A percentile compares a stretch with the other conserved stretches of the same genome.
Conservation (phyloP, 2,113 vertebrate genomes). For the Neodon shergylaensis region DNA sequence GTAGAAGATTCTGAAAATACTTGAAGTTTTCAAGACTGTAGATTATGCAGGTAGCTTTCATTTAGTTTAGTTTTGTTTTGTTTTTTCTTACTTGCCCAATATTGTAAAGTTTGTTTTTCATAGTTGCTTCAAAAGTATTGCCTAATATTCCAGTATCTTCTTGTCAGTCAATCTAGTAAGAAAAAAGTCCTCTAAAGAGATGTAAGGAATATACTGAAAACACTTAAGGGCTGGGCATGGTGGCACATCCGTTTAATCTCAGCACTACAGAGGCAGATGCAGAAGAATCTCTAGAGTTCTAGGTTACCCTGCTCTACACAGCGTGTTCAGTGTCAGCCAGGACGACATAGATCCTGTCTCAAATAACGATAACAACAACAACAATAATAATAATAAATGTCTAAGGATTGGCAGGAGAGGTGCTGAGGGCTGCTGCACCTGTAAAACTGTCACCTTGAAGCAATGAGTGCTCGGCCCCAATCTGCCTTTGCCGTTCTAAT, state of each 20-base stretch:
- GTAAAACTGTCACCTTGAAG: neutral
- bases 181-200: neutral
- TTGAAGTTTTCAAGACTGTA: neutral
- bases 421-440: neutral
- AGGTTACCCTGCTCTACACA: neutral
- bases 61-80: neutral
- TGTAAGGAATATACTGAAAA: neutral
- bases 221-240: neutral
- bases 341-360: neutral
- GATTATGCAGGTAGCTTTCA: neutral
- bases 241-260: neutral
- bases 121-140: neutral
- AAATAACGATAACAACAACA: neutral
- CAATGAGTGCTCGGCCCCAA: neutral
- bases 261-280: neutral
- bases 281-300: neutral
- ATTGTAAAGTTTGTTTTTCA: neutral
- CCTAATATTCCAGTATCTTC: constrained; percentile 6
- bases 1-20: neutral
- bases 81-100: neutral
- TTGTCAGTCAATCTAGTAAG: constrained; percentile 5
- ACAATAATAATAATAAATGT: neutral
- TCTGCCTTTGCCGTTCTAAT: neutral
- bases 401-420: neutral
- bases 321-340: neutral